Evolutionary conservation across 2,888 invertebrate genomes (phyloP), one percentile per base, ranked within the genome.

Genomic region (Chelonus formosanus): DNA sequence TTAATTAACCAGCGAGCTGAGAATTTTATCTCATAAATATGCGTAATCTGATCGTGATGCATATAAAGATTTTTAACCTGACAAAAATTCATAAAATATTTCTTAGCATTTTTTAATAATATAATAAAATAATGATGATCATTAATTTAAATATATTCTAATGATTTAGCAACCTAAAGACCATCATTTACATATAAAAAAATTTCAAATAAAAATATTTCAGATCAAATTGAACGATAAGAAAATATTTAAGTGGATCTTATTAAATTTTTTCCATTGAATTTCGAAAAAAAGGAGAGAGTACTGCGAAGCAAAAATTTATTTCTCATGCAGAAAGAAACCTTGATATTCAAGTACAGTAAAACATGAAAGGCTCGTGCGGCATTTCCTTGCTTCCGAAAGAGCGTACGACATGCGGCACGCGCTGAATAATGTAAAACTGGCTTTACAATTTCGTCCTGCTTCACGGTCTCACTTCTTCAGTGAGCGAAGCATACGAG

Each of bases 391-490:
- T 58, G 61, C 43, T 63, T 61, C 65, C 20, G 55, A 65, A 61
- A 63, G 59, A 45, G 56, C 53, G 43, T 50, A 8, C 50, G 35
- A 57, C 56, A 60, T 50, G 54, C 67, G 62, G 67, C 65, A 58
- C 67, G 70, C 69, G 73, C 71, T 78, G 75, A 79, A 79, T 77
- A 78, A 77, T 76, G 74, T 75, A 77, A 75, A 73, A 72, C 69
- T 71, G 70, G 73, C 76, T 79, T 75, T 76, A 78, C 73, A 79
- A 76, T 78, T 74, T 80, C 72, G 73, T 78, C 75, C 73, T 67
- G 65, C 67, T 62, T 58, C 31, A 56, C 50, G 52, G 10, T 63
- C 52, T 55, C 62, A 35, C 43, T 48, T 20, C 20, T 47, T 48
- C 40, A 10, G 48, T 47, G 20, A 20, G 20, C 20, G 20, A 20